phyloP scores from a whole-genome alignment of 23 tunicate species.

The Halocynthia roretzi region DNA sequence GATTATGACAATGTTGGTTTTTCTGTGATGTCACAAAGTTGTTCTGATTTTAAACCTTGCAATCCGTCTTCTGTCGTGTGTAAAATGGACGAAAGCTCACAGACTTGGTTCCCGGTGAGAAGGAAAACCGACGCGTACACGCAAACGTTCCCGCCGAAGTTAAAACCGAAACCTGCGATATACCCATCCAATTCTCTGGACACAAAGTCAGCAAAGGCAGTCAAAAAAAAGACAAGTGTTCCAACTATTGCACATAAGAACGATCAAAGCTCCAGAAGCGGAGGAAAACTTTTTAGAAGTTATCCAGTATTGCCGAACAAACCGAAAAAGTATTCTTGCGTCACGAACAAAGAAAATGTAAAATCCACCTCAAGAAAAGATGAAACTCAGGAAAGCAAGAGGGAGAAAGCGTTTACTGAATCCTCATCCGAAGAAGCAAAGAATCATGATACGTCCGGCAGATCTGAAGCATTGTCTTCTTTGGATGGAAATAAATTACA shows the following conservation, averaged over 20 bases:
- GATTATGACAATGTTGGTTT: slow-evolving; percentile 12
- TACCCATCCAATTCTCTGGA: no score
- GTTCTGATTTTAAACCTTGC: neutral
- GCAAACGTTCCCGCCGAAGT: neutral
- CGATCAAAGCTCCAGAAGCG: neutral
- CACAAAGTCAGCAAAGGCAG: no score
- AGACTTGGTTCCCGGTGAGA: neutral
- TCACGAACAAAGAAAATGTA: neutral
- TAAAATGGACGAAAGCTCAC: neutral
- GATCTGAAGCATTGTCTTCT: no score
- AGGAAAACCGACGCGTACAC: neutral
- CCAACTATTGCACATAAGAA: neutral
- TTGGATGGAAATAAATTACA: no score
- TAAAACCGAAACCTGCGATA: neutral
- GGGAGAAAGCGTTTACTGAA: no score
- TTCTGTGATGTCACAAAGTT: neutral
- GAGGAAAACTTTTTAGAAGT: neutral
- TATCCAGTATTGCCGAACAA: neutral
- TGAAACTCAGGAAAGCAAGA: neutral
- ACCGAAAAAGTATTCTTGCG: neutral
- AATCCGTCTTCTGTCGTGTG: neutral
- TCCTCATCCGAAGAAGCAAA: no score
- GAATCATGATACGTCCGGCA: no score
- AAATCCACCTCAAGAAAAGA: slow-evolving; percentile 1
- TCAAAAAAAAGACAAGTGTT: neutral